Evolutionary conservation across 2,888 invertebrate genomes (phyloP), one percentile per base, ranked within the genome.

Genomic region (Xanthia icteritia): DNA sequence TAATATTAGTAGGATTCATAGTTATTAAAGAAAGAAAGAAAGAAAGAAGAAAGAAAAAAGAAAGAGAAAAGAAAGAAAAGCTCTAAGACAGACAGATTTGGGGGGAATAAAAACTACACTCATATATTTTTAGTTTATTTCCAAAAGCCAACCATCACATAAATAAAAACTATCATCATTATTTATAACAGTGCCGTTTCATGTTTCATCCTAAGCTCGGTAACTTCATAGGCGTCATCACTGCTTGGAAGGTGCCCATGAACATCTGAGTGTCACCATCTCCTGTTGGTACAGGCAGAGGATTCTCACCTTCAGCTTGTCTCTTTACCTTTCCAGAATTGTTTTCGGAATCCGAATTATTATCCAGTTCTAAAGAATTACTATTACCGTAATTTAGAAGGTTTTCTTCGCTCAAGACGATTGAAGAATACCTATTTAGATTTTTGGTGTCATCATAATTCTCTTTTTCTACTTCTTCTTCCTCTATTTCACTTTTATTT

Each of bases 171-270:
- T 15, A 51, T 13, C 9, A 45, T 48, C 6, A 36, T 17, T 20
- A 15, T 17, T n/a, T 9, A 36, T 9, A 11, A 36, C 9, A 6
- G 6, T 0, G 63, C 11, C 1, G 8, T 1, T 27, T 6, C 11
- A 8, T 36, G 31, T 13, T 27, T 83, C 31, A 84, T 4, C 86
- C 82, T 36, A 87, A 48, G 56, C 61, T 73, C 3, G 89, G 89
- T 13, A 89, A 58, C 54, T 90, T 88, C 87, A 91, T 86, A 13
- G 92, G 92, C 48, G 91, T 90, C 88, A 92, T 91, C 39, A 92
- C 86, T 17, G 93, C 92, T 85, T 93, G 93, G 74, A 93, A 93
- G 0, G 92, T 92, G 0, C 93, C 93, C 54, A 93, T 71, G 5
- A 93, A 86, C 83, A 93, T 88, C 58, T 92, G 91, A 8, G 90